Evolutionary conservation across 1,140 invertebrate genomes (phyloP), one percentile per base, ranked within the genome.

Genomic region (Drosophila oshimai): DNA sequence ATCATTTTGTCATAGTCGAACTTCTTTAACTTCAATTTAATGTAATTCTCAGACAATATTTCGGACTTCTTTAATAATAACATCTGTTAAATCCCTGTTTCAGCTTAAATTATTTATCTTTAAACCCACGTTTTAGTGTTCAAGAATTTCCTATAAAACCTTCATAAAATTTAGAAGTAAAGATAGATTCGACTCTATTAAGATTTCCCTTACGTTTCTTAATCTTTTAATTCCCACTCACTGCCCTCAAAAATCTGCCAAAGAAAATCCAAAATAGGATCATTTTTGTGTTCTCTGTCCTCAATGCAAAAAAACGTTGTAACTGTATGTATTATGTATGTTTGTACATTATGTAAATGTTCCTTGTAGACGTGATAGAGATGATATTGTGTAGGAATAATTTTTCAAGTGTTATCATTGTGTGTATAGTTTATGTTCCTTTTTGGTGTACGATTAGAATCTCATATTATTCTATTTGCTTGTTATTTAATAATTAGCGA

Each of bases 291-390:
- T 65, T 64, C 9, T 26, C 12, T 12, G n/a, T 15, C 22, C 42
- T 24, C 12, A 10, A 24, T 9, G 10, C 20, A 42, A 17, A 22
- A 34, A 58, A 42, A 84, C 34, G 36, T 42, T 64, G 44, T 80
- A 71, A 61, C 60, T 39, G 41, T 67, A 62, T 60, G 50, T 74
- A 74, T 77, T 69, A 72, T 57, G 50, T 87, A 74, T 86, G 81
- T 86, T 86, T 87, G 81, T 87, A 87, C 69, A 87, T 87, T 87
- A 87, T 87, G 81, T 87, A 87, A 87, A 87, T 87, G 81, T 87
- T 87, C 81, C 81, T 87, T 64, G 73, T 83, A 83, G 78, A 65
- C 53, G 77, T 51, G 67, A 60, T 45, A 39, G 44, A 33, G 61
- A 49, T 28, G 42, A 29, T 47, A 61, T 71, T 47, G 20, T 61